These are phyloP conservation scores for Crossocerus cetratus DNA, from an alignment of 2,888 invertebrate species.

Conservation along the genomic window DNA sequence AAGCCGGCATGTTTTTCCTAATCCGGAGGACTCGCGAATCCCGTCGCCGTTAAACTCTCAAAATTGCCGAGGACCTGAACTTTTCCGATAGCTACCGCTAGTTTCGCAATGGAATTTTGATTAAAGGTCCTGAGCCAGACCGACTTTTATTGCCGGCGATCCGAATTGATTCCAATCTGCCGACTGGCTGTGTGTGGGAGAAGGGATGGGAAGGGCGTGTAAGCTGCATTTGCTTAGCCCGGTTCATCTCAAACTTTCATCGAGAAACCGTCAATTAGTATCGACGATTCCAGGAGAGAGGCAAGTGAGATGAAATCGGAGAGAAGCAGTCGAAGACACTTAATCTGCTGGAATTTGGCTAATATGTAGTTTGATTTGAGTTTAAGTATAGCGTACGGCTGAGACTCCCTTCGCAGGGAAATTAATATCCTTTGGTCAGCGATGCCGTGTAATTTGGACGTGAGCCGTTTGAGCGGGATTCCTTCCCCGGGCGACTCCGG, in stretches of 20 bases:
- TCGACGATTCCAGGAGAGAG: slow-evolving; percentile 22
- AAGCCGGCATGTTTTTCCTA: neutral
- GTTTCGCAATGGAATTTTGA: slow-evolving; percentile 12
- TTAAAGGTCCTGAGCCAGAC: neutral
- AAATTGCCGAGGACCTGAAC: slow-evolving; percentile 5
- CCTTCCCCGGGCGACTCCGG: no score
- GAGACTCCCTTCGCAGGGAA: slow-evolving; percentile 30
- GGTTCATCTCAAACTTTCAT: slow-evolving; percentile 2
- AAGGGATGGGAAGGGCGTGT: neutral
- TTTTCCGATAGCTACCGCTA: slow-evolving; percentile 9
- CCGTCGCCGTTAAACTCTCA: neutral
- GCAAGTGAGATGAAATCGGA: neutral
- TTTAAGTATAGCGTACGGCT: slow-evolving; percentile 39
- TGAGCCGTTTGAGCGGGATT: slow-evolving; percentile 13
- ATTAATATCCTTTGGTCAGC: slow-evolving; percentile 27
- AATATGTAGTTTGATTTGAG: slow-evolving; percentile 28
- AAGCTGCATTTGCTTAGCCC: neutral
- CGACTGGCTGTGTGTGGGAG: neutral
- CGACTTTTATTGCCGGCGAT: neutral
- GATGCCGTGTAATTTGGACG: slow-evolving; percentile 28
- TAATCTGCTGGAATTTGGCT: slow-evolving; percentile 29
- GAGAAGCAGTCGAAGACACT: slow-evolving; percentile 9
- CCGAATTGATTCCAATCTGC: neutral
- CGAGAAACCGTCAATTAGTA: slow-evolving; percentile 24
- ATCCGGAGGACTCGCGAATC: neutral